Evolutionary conservation across 2,888 invertebrate species (phyloP).

Genomic region (Ypsolopha scabrella): DNA sequence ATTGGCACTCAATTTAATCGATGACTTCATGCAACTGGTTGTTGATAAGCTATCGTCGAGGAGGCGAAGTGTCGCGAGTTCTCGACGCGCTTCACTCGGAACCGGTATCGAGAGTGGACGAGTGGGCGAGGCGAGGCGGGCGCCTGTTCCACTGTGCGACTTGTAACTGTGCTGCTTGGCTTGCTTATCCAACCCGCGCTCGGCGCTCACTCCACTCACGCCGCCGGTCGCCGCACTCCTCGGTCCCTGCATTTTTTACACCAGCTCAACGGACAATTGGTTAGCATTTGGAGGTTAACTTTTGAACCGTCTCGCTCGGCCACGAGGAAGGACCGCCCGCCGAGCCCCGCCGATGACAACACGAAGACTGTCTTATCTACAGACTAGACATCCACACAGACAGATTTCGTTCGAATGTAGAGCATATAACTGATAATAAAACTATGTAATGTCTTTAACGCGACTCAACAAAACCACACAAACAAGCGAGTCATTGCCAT

Average conservation of each 20-base stretch:
- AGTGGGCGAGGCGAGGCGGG: constrained; percentile 14
- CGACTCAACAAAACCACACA: too few relatives aligned
- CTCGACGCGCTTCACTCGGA: constrained; percentile 5
- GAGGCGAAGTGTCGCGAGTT: constrained; percentile 14
- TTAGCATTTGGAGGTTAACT: constrained; percentile 57
- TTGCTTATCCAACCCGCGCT: background rate
- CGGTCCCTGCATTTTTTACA: constrained; percentile 52
- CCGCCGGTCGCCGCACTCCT: constrained; percentile 4
- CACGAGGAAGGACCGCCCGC: background rate
- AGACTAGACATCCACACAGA: too few relatives aligned
- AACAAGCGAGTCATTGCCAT: constrained; percentile 8
- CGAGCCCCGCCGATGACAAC: background rate
- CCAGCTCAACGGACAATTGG: constrained; percentile 31
- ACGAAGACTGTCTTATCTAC: too few relatives aligned
- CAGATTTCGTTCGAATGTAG: too few relatives aligned
- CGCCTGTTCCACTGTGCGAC: constrained; percentile 31
- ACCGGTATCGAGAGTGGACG: constrained; percentile 27
- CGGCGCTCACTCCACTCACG: constrained; percentile 5
- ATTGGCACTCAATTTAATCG: constrained; percentile 48
- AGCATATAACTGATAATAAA: too few relatives aligned
- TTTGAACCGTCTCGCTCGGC: constrained; percentile 23
- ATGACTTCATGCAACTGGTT: constrained; percentile 64
- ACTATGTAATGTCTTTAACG: too few relatives aligned
- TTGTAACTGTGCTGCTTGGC: constrained; percentile 32
- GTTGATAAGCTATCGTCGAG: constrained; percentile 56